Conservation (phyloP, 2,888 invertebrate genomes). For the Machimus rusticus region DNA sequence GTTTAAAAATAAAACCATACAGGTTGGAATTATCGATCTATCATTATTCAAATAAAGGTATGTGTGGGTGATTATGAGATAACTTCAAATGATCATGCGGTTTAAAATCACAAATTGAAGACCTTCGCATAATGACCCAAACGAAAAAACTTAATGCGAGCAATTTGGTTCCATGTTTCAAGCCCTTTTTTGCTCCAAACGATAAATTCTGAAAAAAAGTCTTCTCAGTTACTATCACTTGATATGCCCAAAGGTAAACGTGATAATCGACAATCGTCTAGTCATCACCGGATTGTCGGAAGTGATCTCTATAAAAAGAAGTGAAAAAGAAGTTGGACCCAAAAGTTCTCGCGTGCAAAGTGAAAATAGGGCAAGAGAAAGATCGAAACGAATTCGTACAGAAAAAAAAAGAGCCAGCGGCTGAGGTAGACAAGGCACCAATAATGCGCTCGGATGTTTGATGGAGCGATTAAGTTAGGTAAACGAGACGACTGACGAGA, state of each 20-base stretch:
- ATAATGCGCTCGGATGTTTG: background rate
- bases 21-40: background rate
- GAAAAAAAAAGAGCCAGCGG: background rate
- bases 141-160: background rate
- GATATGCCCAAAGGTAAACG: background rate
- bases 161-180: background rate
- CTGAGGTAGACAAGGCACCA: background rate
- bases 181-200: background rate
- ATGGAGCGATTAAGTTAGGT: background rate
- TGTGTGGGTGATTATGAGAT: background rate
- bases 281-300: slow-evolving; percentile 11
- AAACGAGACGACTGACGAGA: background rate
- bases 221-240: background rate
- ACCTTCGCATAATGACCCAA: background rate
- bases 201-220: background rate
- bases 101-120: background rate
- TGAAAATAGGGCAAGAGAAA: slow-evolving; percentile 38
- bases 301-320: background rate
- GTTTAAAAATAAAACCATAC: background rate
- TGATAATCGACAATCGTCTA: slow-evolving; percentile 4
- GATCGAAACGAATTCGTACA: slow-evolving; percentile 16
- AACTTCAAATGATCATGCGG: background rate
- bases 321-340: background rate
- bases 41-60: background rate
- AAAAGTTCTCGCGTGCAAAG: slow-evolving; percentile 9